Conservation (phyloP, 2,113 vertebrate genomes). For the Grammomys surdaster region DNA sequence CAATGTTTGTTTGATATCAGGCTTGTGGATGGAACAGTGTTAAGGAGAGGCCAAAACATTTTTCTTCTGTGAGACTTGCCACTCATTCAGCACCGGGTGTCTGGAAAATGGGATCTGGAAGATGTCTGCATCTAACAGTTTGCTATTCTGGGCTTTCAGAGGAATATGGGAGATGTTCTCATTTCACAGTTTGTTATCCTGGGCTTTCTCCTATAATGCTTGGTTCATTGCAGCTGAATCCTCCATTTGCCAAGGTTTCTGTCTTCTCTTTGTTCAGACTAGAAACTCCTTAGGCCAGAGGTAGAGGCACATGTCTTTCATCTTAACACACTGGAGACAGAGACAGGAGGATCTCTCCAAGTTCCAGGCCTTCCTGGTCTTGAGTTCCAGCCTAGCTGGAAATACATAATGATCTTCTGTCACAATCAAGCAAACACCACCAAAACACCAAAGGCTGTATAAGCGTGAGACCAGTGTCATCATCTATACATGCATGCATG, state of each 20-base stretch:
- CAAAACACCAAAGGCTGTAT: neutral
- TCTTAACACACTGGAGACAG: neutral
- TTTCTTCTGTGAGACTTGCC: neutral
- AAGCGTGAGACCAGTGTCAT: neutral
- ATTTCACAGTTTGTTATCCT: neutral
- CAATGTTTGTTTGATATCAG: neutral
- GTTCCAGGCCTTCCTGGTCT: neutral
- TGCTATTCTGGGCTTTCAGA: too few species aligned
- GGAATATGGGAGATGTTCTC: neutral
- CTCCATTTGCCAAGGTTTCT: neutral
- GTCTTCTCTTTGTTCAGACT: neutral
- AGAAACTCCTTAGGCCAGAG: neutral
- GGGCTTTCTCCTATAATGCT: neutral
- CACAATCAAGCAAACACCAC: neutral
- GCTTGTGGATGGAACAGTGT: neutral
- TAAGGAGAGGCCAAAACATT: neutral
- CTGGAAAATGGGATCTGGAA: neutral
- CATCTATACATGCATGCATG: neutral
- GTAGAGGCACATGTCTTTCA: too few species aligned
- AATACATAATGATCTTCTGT: neutral
- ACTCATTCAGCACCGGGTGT: neutral
- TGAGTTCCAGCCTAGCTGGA: neutral
- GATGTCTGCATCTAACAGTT: neutral
- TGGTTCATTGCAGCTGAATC: neutral
- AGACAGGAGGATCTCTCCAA: neutral